These are phyloP conservation scores for Pseudorasbora parva DNA, from an alignment of 2,113 vertebrate species.

Conservation along the genomic window DNA sequence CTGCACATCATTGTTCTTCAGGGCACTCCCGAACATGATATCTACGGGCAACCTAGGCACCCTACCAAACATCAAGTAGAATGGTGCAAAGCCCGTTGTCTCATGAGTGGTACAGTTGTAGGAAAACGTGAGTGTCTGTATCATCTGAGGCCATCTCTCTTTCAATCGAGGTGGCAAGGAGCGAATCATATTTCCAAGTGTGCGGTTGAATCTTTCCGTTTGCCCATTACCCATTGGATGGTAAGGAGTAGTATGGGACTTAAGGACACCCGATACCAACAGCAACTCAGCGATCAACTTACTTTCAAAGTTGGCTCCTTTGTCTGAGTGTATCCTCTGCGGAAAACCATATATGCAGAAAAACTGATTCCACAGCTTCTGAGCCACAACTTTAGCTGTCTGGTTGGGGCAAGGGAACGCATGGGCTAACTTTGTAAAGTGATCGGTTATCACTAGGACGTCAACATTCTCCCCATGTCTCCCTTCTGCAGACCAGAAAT, in stretches of 20 bases:
- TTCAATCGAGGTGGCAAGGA: neutral
- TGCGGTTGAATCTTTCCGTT: neutral
- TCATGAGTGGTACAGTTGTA: conserved; percentile 4
- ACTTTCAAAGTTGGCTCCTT: no score
- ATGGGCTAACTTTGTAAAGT: no score
- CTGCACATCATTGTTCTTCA: neutral
- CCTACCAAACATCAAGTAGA: neutral
- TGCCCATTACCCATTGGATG: neutral
- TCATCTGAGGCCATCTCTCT: conserved; percentile 5
- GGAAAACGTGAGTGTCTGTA: neutral
- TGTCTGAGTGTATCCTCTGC: no score
- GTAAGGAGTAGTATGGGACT: neutral
- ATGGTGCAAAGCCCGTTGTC: neutral
- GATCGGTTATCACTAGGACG: no score
- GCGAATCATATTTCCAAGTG: neutral
- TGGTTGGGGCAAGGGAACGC: no score
- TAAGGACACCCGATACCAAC: neutral
- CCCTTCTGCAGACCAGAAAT: no score
- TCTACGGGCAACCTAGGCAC: neutral
- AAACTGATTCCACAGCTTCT: no score
- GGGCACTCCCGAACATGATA: neutral
- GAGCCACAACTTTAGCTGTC: no score
- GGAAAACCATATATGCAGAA: no score
- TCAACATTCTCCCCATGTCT: no score
- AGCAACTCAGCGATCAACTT: neutral